Evolutionary conservation across 1,140 invertebrate species (phyloP), one percentile per base, ranked within the genome.

Genomic region (Lepidostoma basale): DNA sequence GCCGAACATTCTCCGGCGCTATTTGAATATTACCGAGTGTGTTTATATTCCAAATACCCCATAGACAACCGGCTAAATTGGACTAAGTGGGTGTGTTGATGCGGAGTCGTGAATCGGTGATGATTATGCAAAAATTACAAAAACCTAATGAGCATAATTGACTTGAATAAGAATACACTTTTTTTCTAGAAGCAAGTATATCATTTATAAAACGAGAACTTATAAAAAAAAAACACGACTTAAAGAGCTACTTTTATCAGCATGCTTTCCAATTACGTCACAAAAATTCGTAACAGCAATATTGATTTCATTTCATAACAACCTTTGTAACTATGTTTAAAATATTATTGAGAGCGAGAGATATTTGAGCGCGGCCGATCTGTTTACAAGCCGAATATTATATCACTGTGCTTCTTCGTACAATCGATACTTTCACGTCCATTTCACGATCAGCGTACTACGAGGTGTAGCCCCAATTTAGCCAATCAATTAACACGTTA

Each of bases 121-220:
- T 54, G 49, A 54, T 54, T 54, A 54, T 54, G 49, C 49, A 54
- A 54, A 49, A 54, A 54, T 54, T 30, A 54, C 25, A 33, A 54
- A 54, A 54, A 12, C 25, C 25, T 23, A 49, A 49, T 45, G 8
- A 45, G 3, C n/a, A n/a, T 49, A 10, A 49, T 49, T 49, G 18
- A 49, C 25, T 33, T 54, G 28, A 54, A 30, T n/a, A n/a, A n/a
- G n/a, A n/a, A 18, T 54, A 30, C 42, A n/a, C n/a, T n/a, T n/a
- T n/a, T n/a, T n/a, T n/a, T n/a, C n/a, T n/a, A n/a, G n/a, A n/a
- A n/a, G n/a, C n/a, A 45, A 8, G 42, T 45, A 42, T 22, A 20
- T 8, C 42, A 45, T 45, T 45, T 45, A 14, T 18, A 45, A 20
- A 22, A 45, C 16, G 42, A 45, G 42, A 8, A 8, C 42, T n/a